Percentiles rank a stretch among this genome's conserved stretches.
phyloP scores from a whole-genome alignment of 2,113 vertebrate genomes.

The Mormyrus lacerda region DNA sequence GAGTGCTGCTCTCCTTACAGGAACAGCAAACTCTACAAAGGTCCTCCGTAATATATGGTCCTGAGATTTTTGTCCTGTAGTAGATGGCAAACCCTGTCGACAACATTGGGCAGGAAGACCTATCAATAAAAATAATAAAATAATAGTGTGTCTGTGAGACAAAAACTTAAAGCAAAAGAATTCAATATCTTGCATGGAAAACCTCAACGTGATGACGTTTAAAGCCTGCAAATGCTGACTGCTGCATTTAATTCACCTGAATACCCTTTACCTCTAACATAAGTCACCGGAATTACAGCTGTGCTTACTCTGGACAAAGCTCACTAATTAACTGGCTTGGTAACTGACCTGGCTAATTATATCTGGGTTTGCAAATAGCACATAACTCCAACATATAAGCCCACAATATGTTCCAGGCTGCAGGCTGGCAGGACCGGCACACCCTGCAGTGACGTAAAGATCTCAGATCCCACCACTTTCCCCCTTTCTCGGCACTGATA shows the following conservation, averaged over 20 bases:
- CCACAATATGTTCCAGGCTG: not conserved
- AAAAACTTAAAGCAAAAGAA: not conserved
- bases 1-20: not conserved
- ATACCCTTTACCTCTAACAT: not conserved
- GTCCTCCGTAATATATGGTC: not conserved
- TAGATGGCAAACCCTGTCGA: not conserved
- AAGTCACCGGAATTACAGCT: not conserved
- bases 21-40: not conserved
- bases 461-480: not conserved
- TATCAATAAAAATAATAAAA: not conserved
- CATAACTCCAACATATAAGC: not conserved
- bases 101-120: not conserved
- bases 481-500: conserved; percentile 22
- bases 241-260: not conserved
- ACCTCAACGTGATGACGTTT: not conserved
- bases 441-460: not conserved
- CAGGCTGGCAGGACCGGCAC: not conserved
- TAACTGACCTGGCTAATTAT: not conserved
- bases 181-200: not conserved
- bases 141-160: not conserved
- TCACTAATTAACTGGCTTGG: not conserved
- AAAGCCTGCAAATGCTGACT: not conserved
- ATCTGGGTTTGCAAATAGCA: not conserved
- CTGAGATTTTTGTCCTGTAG: not conserved
- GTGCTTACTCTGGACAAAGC: not conserved